A percentile compares a stretch with the other conserved stretches of the same genome.
Evolutionary conservation across 23 tunicate genomes (phyloP).

Genomic region (Phallusia fumigata): DNA sequence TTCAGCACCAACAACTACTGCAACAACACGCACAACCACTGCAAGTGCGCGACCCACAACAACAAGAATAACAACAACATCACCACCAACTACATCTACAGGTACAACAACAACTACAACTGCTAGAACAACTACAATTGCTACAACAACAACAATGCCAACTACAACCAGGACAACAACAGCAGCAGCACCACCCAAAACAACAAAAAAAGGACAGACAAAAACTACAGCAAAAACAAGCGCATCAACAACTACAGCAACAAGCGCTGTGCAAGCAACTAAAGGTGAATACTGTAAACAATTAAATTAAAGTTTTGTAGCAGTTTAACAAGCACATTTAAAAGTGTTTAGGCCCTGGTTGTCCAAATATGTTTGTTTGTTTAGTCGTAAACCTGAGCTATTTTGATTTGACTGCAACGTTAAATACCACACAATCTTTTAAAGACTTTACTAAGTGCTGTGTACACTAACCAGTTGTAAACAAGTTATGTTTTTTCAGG

Average conservation of each 20-base stretch:
- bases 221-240: not conserved
- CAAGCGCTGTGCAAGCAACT: not conserved
- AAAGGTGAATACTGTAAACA: not conserved
- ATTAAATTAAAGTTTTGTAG: too few relatives aligned
- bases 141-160: not conserved
- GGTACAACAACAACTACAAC: not conserved
- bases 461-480: not conserved
- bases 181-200: too few relatives aligned
- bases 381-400: too few relatives aligned
- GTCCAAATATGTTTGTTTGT: too few relatives aligned
- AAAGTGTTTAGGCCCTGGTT: too few relatives aligned
- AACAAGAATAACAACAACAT: not conserved
- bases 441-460: not conserved
- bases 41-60: not conserved
- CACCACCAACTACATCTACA: not conserved
- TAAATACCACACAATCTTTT: too few relatives aligned
- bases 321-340: too few relatives aligned
- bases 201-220: not conserved
- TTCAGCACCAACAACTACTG: conserved; percentile 1
- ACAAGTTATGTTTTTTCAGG: not conserved
- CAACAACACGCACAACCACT: not conserved
- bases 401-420: too few relatives aligned
- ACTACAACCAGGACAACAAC: not conserved
- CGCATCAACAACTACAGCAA: not conserved
- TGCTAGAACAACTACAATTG: not conserved